Base-by-base conservation (phyloP, 2,888 invertebrate species). In the Petrophora chlorosata region DNA sequence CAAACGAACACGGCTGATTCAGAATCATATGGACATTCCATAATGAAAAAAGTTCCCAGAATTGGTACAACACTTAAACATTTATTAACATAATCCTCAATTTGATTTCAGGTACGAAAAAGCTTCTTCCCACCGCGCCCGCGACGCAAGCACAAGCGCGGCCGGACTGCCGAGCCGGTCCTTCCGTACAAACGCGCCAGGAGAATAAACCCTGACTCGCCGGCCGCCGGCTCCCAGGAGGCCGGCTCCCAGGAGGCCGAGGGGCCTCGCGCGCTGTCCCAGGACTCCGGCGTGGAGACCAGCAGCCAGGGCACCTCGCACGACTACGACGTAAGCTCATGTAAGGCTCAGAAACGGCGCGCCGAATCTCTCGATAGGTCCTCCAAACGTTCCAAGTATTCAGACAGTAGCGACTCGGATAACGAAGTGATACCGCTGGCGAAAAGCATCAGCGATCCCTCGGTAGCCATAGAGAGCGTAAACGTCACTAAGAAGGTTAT, bases 71-170 rank as follows among this genome's bases (percentile, higher is more conserved):
- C n/a, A 5, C 19, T 5, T 4, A 19, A 19, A 2, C 5, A 19
- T 2, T 1, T 19, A 5, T 2, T 5, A 19, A n/a, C 15, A 22
- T 33, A 16, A 32, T 4, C 4, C 3, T 22, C n/a, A n/a, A 35
- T 26, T 22, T 3, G 9, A 41, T 62, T 87, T 55, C 86, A 94
- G 94, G 92, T 92, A 62, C 91, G 94, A 70, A 94, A 94, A 79
- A 92, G 88, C 65, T 92, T 92, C 73, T 94, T 93, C 82, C 94
- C 94, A 17, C 94, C 94, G 38, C 88, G 94, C 41, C 94, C 94
- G 60, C 91, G 79, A 61, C 87, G 85, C 59, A 86, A 85, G 53
- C 70, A 66, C 59, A 82, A 79, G 61, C 68, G 72, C 26, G 63
- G 61, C 22, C 17, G 42, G 5, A 30, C 94, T 94, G 25, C 94